These are phyloP conservation scores for Macaca fascicularis DNA, from an alignment of 2,113 vertebrate genomes.

Conservation along the genomic window DNA sequence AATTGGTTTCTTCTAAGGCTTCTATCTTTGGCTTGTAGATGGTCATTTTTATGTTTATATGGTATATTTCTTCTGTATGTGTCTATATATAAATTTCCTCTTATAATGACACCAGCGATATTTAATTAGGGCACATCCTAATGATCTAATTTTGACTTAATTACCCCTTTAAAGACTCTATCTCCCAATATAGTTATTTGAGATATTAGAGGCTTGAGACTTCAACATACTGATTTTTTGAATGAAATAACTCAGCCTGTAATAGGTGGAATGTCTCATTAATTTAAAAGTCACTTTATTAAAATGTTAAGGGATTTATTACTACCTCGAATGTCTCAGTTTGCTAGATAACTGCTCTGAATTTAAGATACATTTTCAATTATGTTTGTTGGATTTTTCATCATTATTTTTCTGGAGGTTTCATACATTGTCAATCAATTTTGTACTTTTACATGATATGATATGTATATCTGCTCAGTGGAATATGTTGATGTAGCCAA, in stretches of 20 bases:
- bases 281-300: background rate
- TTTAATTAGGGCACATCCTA: rapidly evolving
- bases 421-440: background rate
- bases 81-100: background rate
- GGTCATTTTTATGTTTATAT: background rate
- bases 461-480: background rate
- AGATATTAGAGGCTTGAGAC: background rate
- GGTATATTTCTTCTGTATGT: background rate
- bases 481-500: background rate
- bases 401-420: background rate
- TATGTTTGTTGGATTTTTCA: background rate
- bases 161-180: background rate
- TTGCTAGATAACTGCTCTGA: background rate
- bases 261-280: background rate
- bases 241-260: background rate
- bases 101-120: background rate
- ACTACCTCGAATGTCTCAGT: background rate
- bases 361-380: background rate
- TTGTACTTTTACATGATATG: background rate
- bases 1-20: background rate
- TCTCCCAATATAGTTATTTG: background rate
- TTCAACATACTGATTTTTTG: background rate
- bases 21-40: background rate
- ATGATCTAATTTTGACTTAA: background rate
- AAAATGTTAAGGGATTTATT: background rate